A percentile compares a stretch with the other conserved stretches of the same genome.
Evolutionary conservation across 2,888 invertebrate species (phyloP).

Genomic region (Vandiemenella viatica): DNA sequence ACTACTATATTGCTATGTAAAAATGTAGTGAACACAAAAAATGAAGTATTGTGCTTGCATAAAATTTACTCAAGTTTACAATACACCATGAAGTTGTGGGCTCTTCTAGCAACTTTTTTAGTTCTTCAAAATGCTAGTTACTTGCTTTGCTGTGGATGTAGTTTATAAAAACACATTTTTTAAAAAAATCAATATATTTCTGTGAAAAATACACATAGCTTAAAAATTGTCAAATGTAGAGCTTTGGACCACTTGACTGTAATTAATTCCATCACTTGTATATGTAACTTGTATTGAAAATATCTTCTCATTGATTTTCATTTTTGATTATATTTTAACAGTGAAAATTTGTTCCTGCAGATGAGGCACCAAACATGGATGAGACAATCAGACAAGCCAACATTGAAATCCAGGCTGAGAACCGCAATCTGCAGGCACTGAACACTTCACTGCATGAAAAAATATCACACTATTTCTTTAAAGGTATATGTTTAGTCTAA

Average conservation of each 20-base stretch:
- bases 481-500: constrained; percentile 35
- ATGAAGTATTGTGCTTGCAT: no score
- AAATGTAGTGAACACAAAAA: no score
- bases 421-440: constrained; percentile 76
- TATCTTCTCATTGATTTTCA: not conserved
- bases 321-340: not conserved
- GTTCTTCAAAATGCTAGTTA: no score
- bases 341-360: constrained; percentile 26
- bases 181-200: no score
- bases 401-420: constrained; percentile 77
- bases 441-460: constrained; percentile 81
- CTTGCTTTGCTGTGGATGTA: no score
- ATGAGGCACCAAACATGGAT: constrained; percentile 57
- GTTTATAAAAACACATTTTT: no score
- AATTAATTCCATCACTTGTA: not conserved
- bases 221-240: no score
- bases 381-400: constrained; percentile 74
- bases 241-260: no score
- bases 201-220: not conserved
- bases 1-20: no score
- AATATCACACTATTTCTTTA: constrained; percentile 81
- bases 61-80: no score
- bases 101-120: no score
- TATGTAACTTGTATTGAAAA: not conserved
- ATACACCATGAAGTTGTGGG: no score